phyloP scores from a whole-genome alignment of 2,888 invertebrate species.

The Drosophila flavopinicola region DNA sequence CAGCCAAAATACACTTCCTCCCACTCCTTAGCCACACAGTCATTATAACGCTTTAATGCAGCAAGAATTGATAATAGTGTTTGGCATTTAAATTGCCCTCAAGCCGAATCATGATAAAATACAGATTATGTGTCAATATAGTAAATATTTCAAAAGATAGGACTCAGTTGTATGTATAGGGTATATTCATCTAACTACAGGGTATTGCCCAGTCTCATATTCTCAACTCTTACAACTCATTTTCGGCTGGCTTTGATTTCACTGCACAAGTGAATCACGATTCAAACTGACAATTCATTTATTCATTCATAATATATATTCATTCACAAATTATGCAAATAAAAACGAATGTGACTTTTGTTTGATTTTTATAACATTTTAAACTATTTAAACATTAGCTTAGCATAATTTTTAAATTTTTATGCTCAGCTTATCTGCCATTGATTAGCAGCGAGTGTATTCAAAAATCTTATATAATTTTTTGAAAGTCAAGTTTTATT shows the following conservation, averaged over 20 bases:
- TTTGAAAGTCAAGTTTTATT: constrained; percentile 19
- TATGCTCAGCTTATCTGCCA: constrained; percentile 3
- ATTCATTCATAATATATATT: constrained; percentile 27
- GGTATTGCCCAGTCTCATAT: not conserved
- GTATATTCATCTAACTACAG: constrained; percentile 1
- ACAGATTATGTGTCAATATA: not conserved
- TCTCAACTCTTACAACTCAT: not conserved
- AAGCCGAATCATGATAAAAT: not conserved
- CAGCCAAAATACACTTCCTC: constrained; percentile 1
- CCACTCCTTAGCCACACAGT: not conserved
- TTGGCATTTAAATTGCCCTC: not conserved
- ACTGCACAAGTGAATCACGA: constrained; percentile 9
- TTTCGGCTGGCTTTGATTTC: constrained; percentile 3
- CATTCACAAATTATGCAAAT: constrained; percentile 55
- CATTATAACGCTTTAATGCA: not conserved
- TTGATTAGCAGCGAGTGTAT: not conserved
- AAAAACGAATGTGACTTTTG: constrained; percentile 18
- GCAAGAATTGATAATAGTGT: not conserved
- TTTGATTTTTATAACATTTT: constrained; percentile 5
- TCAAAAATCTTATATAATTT: constrained; percentile 15
- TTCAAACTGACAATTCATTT: constrained; percentile 19
- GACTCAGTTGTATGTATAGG: too few species aligned
- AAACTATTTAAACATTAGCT: constrained; percentile 10
- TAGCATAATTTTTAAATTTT: constrained; percentile 19
- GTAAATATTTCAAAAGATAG: too few species aligned